Conservation (phyloP, 1,140 invertebrate species). For the Cyphomyrmex costatus region DNA sequence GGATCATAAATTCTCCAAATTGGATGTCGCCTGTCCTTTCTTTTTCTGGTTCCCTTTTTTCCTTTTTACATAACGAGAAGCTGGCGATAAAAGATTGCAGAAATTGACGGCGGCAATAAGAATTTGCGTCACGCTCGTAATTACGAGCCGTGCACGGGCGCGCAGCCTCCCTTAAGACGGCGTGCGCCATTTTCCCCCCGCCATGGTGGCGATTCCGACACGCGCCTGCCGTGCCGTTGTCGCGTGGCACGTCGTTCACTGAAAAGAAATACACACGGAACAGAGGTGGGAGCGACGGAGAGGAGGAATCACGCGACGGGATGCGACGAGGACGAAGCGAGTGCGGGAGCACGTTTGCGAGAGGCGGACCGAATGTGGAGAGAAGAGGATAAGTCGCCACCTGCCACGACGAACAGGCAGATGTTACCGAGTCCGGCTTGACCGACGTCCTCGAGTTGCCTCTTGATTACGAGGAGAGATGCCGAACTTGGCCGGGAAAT, state of each 20-base stretch:
- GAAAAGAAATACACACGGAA: slow-evolving; percentile 36
- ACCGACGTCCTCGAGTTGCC: slow-evolving; percentile 78
- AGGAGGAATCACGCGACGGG: slow-evolving; percentile 27
- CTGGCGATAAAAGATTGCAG: neutral
- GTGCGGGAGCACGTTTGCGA: slow-evolving; percentile 57
- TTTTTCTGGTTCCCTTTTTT: neutral
- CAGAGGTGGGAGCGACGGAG: slow-evolving; percentile 35
- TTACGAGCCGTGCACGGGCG: slow-evolving; percentile 50
- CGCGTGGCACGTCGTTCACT: slow-evolving; percentile 74
- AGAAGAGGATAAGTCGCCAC: slow-evolving; percentile 80
- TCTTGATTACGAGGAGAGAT: slow-evolving; percentile 77
- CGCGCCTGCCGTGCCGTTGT: slow-evolving; percentile 78
- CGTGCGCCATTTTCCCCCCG: slow-evolving; percentile 58
- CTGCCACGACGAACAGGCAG: slow-evolving; percentile 80
- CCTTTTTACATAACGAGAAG: neutral
- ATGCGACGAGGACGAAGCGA: slow-evolving; percentile 43
- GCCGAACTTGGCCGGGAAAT: slow-evolving; percentile 57
- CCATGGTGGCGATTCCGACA: slow-evolving; percentile 72
- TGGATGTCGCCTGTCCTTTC: neutral
- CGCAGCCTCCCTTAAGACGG: slow-evolving; percentile 45
- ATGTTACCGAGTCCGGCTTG: slow-evolving; percentile 76
- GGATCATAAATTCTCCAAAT: neutral
- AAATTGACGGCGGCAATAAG: neutral
- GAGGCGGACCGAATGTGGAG: slow-evolving; percentile 43
- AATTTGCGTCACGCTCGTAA: slow-evolving; percentile 61